phyloP scores from a whole-genome alignment of 2,113 vertebrate genomes.

The Onychorhynchus coronatus region DNA sequence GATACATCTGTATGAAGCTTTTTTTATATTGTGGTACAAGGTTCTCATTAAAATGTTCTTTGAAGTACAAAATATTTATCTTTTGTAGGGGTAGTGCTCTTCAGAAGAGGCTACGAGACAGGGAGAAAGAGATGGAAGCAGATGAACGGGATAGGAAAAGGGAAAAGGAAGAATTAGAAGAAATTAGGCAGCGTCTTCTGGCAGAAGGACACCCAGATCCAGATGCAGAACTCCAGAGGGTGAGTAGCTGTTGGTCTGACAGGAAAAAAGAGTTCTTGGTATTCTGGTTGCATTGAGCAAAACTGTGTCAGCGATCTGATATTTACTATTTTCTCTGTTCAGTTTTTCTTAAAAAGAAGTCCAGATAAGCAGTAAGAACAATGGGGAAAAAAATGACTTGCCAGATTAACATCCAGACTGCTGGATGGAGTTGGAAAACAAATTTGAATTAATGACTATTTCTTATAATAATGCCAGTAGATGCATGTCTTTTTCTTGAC shows the following conservation, averaged over 20 bases:
- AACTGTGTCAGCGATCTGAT: not conserved
- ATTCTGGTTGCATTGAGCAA: not conserved
- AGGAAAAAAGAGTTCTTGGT: not conserved
- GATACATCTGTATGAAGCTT: not conserved
- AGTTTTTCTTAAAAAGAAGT: not conserved
- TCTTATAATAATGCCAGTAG: not conserved
- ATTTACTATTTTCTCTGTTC: not conserved
- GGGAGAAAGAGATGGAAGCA: conserved; percentile 97
- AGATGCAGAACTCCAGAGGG: conserved; percentile 96
- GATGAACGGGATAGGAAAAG: conserved; percentile 97
- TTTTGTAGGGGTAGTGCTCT: conserved; percentile 93
- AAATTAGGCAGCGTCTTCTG: conserved; percentile 94
- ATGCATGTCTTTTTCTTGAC: not conserved
- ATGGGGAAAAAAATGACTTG: not conserved
- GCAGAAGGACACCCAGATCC: conserved; percentile 98
- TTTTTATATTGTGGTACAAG: not conserved
- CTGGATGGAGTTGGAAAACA: not conserved
- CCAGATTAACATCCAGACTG: not conserved
- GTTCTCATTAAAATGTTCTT: not conserved
- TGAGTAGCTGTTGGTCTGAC: conserved; percentile 57
- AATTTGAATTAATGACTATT: not conserved
- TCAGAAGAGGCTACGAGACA: conserved; percentile 94
- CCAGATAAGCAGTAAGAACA: not conserved
- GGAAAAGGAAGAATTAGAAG: conserved; percentile 96
- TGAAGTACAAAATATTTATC: not conserved